phyloP scores from a whole-genome alignment of 2,797 vertebrate genomes.

The Anabacerthia variegaticeps region DNA sequence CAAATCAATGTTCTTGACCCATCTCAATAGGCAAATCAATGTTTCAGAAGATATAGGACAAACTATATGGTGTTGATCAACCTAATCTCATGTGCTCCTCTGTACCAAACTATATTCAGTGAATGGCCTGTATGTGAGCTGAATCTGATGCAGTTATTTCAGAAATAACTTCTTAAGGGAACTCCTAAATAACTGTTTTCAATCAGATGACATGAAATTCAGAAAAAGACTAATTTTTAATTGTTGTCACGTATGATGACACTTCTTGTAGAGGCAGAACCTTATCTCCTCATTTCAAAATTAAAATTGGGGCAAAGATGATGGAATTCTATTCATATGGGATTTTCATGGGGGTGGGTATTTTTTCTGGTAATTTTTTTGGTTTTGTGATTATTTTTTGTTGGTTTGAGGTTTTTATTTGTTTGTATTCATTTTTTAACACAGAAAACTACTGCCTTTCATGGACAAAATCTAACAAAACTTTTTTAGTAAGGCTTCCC shows the following conservation, averaged over 20 bases:
- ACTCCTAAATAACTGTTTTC: not conserved
- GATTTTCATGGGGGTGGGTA: accelerated
- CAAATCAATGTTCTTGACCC: not conserved
- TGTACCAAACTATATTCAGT: not conserved
- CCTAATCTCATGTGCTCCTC: not conserved
- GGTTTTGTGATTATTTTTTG: not conserved
- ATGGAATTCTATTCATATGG: not conserved
- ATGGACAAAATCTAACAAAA: not conserved
- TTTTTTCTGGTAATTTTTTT: not conserved
- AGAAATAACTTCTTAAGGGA: not conserved
- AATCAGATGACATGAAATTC: not conserved
- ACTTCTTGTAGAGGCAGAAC: not conserved
- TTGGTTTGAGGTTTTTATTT: not conserved
- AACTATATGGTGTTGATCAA: not conserved
- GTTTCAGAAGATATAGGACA: not conserved
- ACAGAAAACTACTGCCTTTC: not conserved
- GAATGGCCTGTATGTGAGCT: not conserved
- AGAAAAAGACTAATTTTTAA: not conserved
- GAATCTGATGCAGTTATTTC: not conserved
- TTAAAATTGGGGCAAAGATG: conserved; percentile 1
- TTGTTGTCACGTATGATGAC: not conserved
- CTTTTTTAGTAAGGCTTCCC: not conserved
- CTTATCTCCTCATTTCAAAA: conserved; percentile 46
- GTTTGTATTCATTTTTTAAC: not conserved
- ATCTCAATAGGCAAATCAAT: not conserved